These are phyloP conservation scores for Dreissena polymorpha DNA, from an alignment of 1,140 invertebrate species.

Conservation along the genomic window DNA sequence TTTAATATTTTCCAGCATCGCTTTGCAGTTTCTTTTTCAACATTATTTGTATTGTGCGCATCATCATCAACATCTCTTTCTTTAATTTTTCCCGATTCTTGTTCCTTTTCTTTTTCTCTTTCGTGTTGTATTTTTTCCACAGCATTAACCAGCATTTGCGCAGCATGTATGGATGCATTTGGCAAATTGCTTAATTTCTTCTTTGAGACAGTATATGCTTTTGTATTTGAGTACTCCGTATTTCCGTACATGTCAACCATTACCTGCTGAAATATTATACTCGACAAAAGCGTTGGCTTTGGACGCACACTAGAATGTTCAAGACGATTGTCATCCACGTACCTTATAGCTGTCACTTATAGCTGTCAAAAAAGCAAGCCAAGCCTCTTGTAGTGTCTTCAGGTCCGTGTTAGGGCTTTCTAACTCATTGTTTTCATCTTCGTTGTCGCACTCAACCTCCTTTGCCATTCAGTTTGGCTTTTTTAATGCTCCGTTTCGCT, in stretches of 20 bases:
- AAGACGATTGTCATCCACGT: too few relatives aligned
- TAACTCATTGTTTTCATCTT: too few relatives aligned
- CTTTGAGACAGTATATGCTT: slow-evolving; percentile 9
- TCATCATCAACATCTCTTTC: not conserved
- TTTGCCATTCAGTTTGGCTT: too few relatives aligned
- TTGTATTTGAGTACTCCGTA: slow-evolving; percentile 47
- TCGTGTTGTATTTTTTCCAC: not conserved
- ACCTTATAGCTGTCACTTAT: too few relatives aligned
- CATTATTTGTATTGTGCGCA: not conserved
- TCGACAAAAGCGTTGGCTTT: slow-evolving; percentile 51
- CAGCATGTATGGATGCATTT: slow-evolving; percentile 15
- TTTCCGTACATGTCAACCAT: too few relatives aligned
- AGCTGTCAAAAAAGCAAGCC: too few relatives aligned
- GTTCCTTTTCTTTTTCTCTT: not conserved
- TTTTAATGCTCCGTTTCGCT: too few relatives aligned
- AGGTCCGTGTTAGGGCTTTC: too few relatives aligned
- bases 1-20: slow-evolving; percentile 59
- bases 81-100: slow-evolving; percentile 1
- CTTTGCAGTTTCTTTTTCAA: slow-evolving; percentile 51
- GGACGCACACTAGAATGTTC: too few relatives aligned
- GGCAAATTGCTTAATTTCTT: slow-evolving; percentile 22
- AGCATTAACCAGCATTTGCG: slow-evolving; percentile 11
- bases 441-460: too few relatives aligned
- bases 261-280: slow-evolving; percentile 58
- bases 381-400: too few relatives aligned